These are phyloP conservation scores for Dicentrarchus labrax DNA, from an alignment of 2,113 vertebrate genomes.

Conservation along the genomic window DNA sequence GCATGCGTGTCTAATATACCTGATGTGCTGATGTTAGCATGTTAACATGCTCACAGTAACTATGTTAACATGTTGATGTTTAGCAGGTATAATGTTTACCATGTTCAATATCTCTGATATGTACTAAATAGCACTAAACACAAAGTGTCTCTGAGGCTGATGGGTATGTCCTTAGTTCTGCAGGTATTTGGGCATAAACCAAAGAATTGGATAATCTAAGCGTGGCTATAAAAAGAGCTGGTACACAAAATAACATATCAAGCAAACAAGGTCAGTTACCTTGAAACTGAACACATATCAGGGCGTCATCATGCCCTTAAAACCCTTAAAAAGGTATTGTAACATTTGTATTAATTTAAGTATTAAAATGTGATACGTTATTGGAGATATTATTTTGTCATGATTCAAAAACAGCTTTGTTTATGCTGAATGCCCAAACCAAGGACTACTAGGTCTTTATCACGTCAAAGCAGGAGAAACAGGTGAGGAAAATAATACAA, in stretches of 20 bases:
- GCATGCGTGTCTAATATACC: no score
- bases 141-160: not conserved
- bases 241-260: not conserved
- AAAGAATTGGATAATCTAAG: no score
- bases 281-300: not conserved
- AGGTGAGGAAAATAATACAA: not conserved
- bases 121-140: not conserved
- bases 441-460: not conserved
- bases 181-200: no score
- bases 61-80: not conserved
- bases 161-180: not conserved
- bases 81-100: not conserved
- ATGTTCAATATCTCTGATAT: not conserved
- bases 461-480: not conserved
- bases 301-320: not conserved
- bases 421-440: not conserved
- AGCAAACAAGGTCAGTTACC: not conserved
- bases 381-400: not conserved
- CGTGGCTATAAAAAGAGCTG: not conserved
- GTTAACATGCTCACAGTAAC: not conserved
- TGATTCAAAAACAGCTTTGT: conserved; percentile 18
- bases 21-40: not conserved
- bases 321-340: not conserved
- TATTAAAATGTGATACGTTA: not conserved
- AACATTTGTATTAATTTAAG: not conserved